Evolutionary conservation across 2,113 vertebrate species (phyloP), one percentile per base, ranked within the genome.

Genomic region (Typhlomys cinereus): DNA sequence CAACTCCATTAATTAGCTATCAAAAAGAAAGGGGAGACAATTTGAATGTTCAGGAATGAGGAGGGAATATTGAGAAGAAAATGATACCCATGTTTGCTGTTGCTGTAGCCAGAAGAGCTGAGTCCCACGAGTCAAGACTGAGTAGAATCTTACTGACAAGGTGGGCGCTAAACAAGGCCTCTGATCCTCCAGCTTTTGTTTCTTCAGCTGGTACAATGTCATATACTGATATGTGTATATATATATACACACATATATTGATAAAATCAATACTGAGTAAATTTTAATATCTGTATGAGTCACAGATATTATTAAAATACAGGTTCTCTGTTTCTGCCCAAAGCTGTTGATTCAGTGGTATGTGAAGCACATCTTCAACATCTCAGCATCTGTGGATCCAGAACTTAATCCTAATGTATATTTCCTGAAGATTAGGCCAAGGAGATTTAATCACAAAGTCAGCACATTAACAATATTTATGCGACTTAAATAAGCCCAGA

Each of bases 381-480:
- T 39, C 25, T 15, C 0, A 46, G 52, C 36, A 70, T 8, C 36
- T 67, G 61, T 44, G 78, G 23, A 57, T 44, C 57, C 12, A n/a
- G 18, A 52, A 89, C 5, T 50, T 78, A 88, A 76, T 39, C 36
- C 57, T 21, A 64, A 15, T 59, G 5, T 41, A 11, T 36, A 9
- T 34, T 94, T 76, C 67, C 89, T 89, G 46, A 73, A 91, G 71
- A 86, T 3, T 79, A 9, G 39, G 54, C 54, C 66, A 64, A 44
- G 14, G 6, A 74, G 25, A 87, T 39, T 52, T 29, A 74, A 67
- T 34, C 17, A 62, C 14, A 50, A 94, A 41, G 20, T 79, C 52
- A 69, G 14, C 13, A 48, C 11, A 14, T 27, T 73, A 79, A 23
- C 10, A 87, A 50, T 9, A 79, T 59, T 92, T 70, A 54, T 52